A percentile compares a stretch with the other conserved stretches of the same genome.
Conservation (phyloP, 2,113 vertebrate species). For the Ochotona curzoniae region DNA sequence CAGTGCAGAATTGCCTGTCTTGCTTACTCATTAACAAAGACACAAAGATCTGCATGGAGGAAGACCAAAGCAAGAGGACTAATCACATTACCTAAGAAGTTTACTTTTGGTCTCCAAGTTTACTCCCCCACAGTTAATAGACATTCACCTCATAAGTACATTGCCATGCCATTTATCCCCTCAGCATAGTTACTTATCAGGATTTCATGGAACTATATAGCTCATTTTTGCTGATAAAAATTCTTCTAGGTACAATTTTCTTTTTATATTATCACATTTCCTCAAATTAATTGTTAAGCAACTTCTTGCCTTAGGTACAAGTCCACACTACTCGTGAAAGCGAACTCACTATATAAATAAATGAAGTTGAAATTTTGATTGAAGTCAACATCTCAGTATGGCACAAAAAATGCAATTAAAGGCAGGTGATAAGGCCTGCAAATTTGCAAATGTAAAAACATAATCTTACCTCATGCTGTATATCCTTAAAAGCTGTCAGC, state of each 20-base stretch:
- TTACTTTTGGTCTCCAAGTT: neutral
- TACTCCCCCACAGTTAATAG: neutral
- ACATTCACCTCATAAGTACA: neutral
- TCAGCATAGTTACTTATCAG: neutral
- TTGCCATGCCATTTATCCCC: neutral
- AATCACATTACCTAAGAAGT: neutral
- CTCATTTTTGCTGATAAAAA: slow-evolving; percentile 14
- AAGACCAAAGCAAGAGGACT: neutral
- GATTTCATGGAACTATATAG: neutral
- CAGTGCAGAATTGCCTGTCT: neutral
- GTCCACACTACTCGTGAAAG: neutral
- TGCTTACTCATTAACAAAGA: slow-evolving; percentile 11
- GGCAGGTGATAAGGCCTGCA: neutral
- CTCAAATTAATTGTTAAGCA: neutral
- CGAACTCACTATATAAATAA: slow-evolving; percentile 44
- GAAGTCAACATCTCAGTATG: neutral
- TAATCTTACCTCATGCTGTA: slow-evolving; percentile 75
- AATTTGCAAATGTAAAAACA: slow-evolving; percentile 21
- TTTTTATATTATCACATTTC: neutral
- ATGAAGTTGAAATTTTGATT: neutral
- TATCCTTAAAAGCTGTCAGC: slow-evolving; percentile 67
- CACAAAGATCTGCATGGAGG: neutral
- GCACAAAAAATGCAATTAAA: neutral
- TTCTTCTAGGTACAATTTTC: slow-evolving; percentile 15
- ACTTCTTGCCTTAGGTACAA: neutral